Conservation (phyloP, 2,797 vertebrate species). For the Scarus forsteni region DNA sequence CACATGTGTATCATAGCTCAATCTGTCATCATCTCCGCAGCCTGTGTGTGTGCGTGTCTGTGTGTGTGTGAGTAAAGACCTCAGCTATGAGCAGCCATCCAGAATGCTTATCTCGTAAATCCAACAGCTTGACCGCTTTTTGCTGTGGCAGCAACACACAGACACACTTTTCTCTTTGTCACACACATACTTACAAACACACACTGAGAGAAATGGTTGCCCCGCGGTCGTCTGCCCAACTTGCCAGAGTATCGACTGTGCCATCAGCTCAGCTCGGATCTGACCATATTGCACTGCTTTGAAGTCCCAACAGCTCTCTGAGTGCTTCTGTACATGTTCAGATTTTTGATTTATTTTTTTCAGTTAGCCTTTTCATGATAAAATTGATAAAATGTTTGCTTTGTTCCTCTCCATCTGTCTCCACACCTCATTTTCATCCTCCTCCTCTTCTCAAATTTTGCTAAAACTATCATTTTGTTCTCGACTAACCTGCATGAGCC, state of each 20-base stretch:
- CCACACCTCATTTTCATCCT: background rate
- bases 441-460: slow-evolving; percentile 3
- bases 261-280: slow-evolving; percentile 55
- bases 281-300: slow-evolving; percentile 37
- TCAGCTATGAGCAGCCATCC: slow-evolving; percentile 67
- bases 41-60: slow-evolving; percentile 10
- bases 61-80: slow-evolving; percentile 37
- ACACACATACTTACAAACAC: slow-evolving; percentile 8
- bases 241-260: slow-evolving; percentile 43
- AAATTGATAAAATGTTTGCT: background rate
- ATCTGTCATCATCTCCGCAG: slow-evolving; percentile 56
- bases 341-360: background rate
- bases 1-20: slow-evolving; percentile 58
- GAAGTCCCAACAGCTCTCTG: slow-evolving; percentile 25
- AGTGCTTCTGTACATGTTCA: slow-evolving; percentile 10
- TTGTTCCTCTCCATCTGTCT: background rate
- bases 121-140: slow-evolving; percentile 73
- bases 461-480: slow-evolving; percentile 10
- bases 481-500: slow-evolving; percentile 3
- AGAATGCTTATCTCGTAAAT: slow-evolving; percentile 78
- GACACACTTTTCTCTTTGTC: slow-evolving; percentile 18
- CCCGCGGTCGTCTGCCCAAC: slow-evolving; percentile 14
- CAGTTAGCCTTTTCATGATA: no score
- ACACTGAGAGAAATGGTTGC: slow-evolving; percentile 16
- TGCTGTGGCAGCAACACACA: slow-evolving; percentile 70